Base-by-base conservation (phyloP, 92 coral and sea anemone genomes). In the Siderastrea radians region DNA sequence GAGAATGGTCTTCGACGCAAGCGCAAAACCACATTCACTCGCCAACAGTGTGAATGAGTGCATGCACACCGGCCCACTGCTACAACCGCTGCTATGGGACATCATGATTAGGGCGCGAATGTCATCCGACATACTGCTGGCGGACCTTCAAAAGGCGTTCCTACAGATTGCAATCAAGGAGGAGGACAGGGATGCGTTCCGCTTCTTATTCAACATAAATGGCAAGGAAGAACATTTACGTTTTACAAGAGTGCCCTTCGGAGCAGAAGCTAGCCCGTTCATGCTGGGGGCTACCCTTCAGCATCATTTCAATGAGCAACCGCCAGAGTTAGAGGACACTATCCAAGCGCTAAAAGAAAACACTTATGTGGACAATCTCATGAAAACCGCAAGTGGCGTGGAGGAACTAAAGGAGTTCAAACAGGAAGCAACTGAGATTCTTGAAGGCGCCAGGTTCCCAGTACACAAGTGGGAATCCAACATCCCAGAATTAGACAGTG, bases 61-160 rank as follows among this genome's bases (percentile, higher is more conserved):
- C 57, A 88, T 92, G 95, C 75, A 72, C 74, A 78, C 92, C n/a
- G 92, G 93, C 14, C 93, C 91, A 26, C 93, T 91, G 6, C 81
- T 93, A 54, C 93, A 93, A 64, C 95, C 91, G 53, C 83, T 81
- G 11, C 83, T 93, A 38, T 89, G 91, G 95, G 93, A 93, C 68
- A 82, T 93, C 43, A 60, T 89, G 91, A 72, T 86, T 50, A 49
- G 95, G 70, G 91, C 95, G 43, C 86, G 95, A 49, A 93, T 93
- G 91, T 90, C 93, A 67, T 16, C 90, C 44, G 76, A 89, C 67
- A 68, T 92, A 60, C 68, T 74, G 43, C 70, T 88, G 12, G 92
- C 85, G 7, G 95, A 92, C 50, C 77, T 89, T 46, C 75, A 86
- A 70, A 89, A 92, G 78, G 95, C 89, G 2, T 92, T 89, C 62